Base-by-base conservation (phyloP, 1,140 invertebrate species). In the Rhagoletis pomonella region DNA sequence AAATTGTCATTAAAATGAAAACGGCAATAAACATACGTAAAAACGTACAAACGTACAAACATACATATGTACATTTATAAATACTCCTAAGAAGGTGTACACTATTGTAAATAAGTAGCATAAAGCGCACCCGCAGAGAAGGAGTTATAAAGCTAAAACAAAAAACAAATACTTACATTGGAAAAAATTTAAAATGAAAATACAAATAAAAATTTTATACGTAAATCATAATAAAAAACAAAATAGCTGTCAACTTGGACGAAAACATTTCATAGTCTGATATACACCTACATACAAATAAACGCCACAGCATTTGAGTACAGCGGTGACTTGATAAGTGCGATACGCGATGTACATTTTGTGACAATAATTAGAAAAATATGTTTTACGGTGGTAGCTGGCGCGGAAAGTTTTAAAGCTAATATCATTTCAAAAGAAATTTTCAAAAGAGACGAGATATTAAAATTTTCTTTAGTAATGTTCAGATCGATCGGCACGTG, bases 1-100 rank as follows among this genome's bases (percentile, higher is more conserved):
- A 50, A 81, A 81, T 47, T 81, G 73, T 81, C 73, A 81, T 81
- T 50, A 81, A 81, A 81, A 81, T 81, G n/a, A 81, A 81, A 81
- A 81, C 4, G 47, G 47, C 44, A 81, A 50, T 47, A 50, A 10
- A 77, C 47, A 77, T 5, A 55, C 17, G 29, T 29, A 29, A 81
- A 10, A 55, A 55, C 73, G n/a, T 2, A 81, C n/a, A 4, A 39
- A 44, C 65, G 3, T 0, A 69, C 42, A 73, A 73, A n/a, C 39
- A 29, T 29, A 29, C 29, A 29, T 29, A n/a, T n/a, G n/a, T n/a
- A 29, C 29, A 29, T 29, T 29, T 29, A 29, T 29, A 29, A 29
- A 29, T 29, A 81, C 7, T 6, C 7, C 44, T 81, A 55, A 55
- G 73, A 81, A 29, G 29, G 29, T 29, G 29, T 29, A 29, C 29